phyloP scores from a whole-genome alignment of 2,113 vertebrate species.

The Cyprinus carpio region DNA sequence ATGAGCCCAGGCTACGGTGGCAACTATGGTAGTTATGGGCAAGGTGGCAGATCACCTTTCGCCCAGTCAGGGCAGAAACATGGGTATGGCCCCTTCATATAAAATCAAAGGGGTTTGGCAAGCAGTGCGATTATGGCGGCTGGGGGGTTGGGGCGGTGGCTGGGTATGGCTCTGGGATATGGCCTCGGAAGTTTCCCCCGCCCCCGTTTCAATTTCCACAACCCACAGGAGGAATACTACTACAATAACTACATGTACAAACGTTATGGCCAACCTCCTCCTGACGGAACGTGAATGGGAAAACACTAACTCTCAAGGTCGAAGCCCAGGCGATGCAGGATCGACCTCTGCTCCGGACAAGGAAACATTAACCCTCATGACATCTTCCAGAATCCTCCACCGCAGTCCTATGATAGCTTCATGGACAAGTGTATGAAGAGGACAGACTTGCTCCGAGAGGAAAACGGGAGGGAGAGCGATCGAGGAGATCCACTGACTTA shows the following conservation, averaged over 20 bases:
- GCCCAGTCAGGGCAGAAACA: slow-evolving; percentile 65
- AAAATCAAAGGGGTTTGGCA: slow-evolving; percentile 73
- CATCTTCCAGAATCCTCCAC: slow-evolving; percentile 54
- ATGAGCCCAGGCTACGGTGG: slow-evolving; percentile 73
- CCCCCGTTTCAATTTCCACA: slow-evolving; percentile 70
- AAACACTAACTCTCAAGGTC: slow-evolving; percentile 34
- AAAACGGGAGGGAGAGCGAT: slow-evolving; percentile 41
- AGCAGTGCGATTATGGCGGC: slow-evolving; percentile 69
- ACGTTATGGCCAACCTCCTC: slow-evolving; percentile 63
- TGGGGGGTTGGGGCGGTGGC: slow-evolving; percentile 68
- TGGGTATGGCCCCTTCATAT: slow-evolving; percentile 64
- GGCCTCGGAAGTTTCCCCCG: slow-evolving; percentile 73
- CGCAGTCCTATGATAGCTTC: slow-evolving; percentile 65
- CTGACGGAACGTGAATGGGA: slow-evolving; percentile 42
- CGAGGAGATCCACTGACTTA: slow-evolving; percentile 37
- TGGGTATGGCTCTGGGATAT: slow-evolving; percentile 76
- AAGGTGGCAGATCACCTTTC: slow-evolving; percentile 71
- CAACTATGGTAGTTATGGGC: slow-evolving; percentile 62
- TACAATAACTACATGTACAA: slow-evolving; percentile 79
- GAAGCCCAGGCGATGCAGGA: slow-evolving; percentile 11
- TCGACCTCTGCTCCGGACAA: slow-evolving; percentile 56
- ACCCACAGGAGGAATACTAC: slow-evolving; percentile 69
- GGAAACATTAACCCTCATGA: slow-evolving; percentile 69
- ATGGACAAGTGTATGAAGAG: slow-evolving; percentile 73
- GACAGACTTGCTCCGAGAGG: slow-evolving; percentile 59